Conservation (phyloP, 1,140 invertebrate species). For the Megalopta genalis region DNA sequence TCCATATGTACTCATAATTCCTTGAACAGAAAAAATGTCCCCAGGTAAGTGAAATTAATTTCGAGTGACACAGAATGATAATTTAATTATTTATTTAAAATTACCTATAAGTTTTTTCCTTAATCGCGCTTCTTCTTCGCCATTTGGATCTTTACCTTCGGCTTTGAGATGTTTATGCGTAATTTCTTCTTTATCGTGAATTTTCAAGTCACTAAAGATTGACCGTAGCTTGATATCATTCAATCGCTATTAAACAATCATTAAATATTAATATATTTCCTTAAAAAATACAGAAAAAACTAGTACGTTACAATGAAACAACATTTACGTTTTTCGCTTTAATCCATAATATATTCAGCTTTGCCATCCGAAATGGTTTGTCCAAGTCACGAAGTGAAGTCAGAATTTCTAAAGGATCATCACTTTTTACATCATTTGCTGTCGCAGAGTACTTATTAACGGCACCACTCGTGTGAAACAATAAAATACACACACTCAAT, state of each 20-base stretch:
- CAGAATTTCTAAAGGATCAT: conserved; percentile 72
- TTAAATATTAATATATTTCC: not conserved
- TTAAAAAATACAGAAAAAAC: not conserved
- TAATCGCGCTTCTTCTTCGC: conserved; percentile 90
- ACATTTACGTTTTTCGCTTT: conserved; percentile 89
- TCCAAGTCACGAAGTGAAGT: conserved; percentile 83
- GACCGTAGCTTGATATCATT: conserved; percentile 92
- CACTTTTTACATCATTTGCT: conserved; percentile 80
- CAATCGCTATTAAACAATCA: conserved; percentile 84
- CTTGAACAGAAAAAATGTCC: conserved; percentile 68
- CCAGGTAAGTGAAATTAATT: too few relatives aligned
- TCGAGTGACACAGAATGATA: not conserved
- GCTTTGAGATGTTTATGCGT: conserved; percentile 89
- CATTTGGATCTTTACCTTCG: conserved; percentile 92
- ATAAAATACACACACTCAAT: conserved; percentile 40
- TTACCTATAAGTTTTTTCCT: conserved; percentile 88
- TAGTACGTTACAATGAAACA: conserved; percentile 1
- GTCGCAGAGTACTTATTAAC: conserved; percentile 82
- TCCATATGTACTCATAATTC: conserved; percentile 90
- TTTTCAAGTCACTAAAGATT: conserved; percentile 92
- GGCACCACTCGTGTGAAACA: conserved; percentile 54
- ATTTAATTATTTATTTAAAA: conserved; percentile 19
- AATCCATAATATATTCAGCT: conserved; percentile 90
- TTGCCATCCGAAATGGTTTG: conserved; percentile 91
- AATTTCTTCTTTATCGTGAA: conserved; percentile 95